Evolutionary conservation across 2,888 invertebrate genomes (phyloP), one percentile per base, ranked within the genome.

Genomic region (Thumatha senex): DNA sequence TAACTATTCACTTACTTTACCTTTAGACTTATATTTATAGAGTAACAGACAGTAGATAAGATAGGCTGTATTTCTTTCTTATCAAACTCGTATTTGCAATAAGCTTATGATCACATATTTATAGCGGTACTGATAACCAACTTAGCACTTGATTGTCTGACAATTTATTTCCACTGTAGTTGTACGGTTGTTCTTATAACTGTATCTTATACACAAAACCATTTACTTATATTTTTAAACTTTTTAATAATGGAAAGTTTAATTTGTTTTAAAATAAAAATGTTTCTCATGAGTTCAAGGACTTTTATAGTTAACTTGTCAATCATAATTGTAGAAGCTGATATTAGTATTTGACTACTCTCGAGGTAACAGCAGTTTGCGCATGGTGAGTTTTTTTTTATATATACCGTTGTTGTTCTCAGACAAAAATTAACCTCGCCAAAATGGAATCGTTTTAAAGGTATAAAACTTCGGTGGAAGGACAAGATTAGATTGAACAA

Each of bases 381-480:
- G 75, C 70, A 78, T 84, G 89, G 90, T 90, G 69, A 88, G 89
- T 41, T 54, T 61, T 47, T 40, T 15, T 51, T 48, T 58, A 55
- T 46, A 61, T 58, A 58, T 66, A 73, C 59, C 65, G 59, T 74
- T 67, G 56, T 63, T 66, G 58, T 93, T 94, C 84, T 78, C 93
- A 98, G 98, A 93, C 99, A 99, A 93, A 99, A 99, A 93, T 92
- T 99, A 89, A 99, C 99, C 54, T 99, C 99, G 61, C 99, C 99
- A 60, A 99, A 99, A 94, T 99, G 99, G 99, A 99, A 99, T 92
- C 96, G 98, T 79, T 99, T 99, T 93, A 98, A 99, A 92, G 99
- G 99, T 63, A 96, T 99, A 77, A 96, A 98, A 76, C 92, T 99
- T 61, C 94, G 97, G 74, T 98, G 99, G 96, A 99, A 99, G 90